Conservation (phyloP, 2,888 invertebrate genomes). For the Stenoptilia bipunctidactyla region DNA sequence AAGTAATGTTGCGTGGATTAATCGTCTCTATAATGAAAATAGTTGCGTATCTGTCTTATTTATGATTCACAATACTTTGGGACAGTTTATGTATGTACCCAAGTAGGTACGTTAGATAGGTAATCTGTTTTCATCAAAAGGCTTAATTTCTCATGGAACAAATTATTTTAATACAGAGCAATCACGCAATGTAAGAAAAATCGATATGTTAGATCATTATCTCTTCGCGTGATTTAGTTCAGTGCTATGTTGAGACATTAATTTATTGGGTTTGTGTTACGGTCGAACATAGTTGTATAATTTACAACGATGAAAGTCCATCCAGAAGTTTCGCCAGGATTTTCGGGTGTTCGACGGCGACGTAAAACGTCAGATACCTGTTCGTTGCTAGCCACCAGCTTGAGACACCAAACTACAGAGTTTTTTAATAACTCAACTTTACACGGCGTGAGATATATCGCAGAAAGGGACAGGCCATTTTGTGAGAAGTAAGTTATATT, state of each 20-base stretch:
- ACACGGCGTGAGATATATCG: conserved; percentile 84
- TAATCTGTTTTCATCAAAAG: too few relatives aligned
- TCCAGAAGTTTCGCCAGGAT: conserved; percentile 29
- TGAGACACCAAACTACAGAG: conserved; percentile 78
- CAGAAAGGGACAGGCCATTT: conserved; percentile 79
- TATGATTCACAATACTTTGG: too few relatives aligned
- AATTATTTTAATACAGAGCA: not conserved
- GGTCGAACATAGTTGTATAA: too few relatives aligned
- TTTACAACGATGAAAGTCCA: conserved; percentile 38
- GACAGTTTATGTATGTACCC: too few relatives aligned
- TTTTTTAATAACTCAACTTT: conserved; percentile 83
- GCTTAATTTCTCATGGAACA: too few relatives aligned
- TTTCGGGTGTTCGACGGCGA: conserved; percentile 20
- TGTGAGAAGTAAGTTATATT: conserved; percentile 76
- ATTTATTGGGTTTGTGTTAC: too few relatives aligned
- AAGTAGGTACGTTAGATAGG: too few relatives aligned
- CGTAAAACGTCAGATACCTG: conserved; percentile 16
- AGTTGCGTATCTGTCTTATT: too few relatives aligned
- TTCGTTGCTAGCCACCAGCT: conserved; percentile 72
- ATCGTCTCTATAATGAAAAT: too few relatives aligned
- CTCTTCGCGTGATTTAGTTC: too few relatives aligned
- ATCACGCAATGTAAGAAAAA: not conserved
- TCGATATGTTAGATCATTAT: not conserved
- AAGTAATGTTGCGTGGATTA: too few relatives aligned
- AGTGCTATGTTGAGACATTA: too few relatives aligned